Evolutionary conservation across 2,888 invertebrate genomes (phyloP).

Genomic region (Cataglyphis livida): DNA sequence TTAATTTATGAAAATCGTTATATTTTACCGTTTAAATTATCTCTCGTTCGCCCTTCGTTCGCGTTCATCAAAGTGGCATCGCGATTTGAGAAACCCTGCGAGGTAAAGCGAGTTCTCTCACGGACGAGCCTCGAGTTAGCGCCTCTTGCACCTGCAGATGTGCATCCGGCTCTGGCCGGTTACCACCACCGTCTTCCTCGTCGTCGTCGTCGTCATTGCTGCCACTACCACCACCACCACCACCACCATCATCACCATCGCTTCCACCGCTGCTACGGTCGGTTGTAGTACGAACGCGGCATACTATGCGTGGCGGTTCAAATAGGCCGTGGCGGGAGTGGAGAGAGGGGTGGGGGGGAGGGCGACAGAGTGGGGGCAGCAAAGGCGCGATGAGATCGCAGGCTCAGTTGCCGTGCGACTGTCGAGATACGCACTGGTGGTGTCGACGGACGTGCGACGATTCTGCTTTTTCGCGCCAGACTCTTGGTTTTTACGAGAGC

Average conservation of each 20-base stretch:
- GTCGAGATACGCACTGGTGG: slow-evolving; percentile 81
- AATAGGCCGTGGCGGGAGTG: slow-evolving; percentile 16
- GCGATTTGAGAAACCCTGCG: slow-evolving; percentile 6
- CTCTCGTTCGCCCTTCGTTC: too few relatives aligned
- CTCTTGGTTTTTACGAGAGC: not conserved
- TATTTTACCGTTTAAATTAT: too few relatives aligned
- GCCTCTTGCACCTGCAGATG: slow-evolving; percentile 48
- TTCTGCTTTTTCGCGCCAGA: slow-evolving; percentile 41
- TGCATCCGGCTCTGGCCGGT: slow-evolving; percentile 53
- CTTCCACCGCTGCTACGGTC: slow-evolving; percentile 16
- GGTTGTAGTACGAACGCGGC: slow-evolving; percentile 57
- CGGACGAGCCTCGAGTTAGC: slow-evolving; percentile 34
- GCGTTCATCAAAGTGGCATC: not conserved
- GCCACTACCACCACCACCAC: not conserved
- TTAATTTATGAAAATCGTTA: too few relatives aligned
- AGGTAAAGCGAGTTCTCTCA: slow-evolving; percentile 22
- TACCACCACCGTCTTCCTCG: slow-evolving; percentile 45
- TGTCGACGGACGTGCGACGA: slow-evolving; percentile 12
- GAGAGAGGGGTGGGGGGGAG: not conserved
- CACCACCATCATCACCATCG: not conserved
- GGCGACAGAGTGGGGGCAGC: slow-evolving; percentile 74
- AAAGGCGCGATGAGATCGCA: slow-evolving; percentile 80
- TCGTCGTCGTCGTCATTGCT: slow-evolving; percentile 6
- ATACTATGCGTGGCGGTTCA: slow-evolving; percentile 52
- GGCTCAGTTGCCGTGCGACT: slow-evolving; percentile 85